phyloP scores from a whole-genome alignment of 64 coral and sea anemone genomes.

The Montipora foliosa region DNA sequence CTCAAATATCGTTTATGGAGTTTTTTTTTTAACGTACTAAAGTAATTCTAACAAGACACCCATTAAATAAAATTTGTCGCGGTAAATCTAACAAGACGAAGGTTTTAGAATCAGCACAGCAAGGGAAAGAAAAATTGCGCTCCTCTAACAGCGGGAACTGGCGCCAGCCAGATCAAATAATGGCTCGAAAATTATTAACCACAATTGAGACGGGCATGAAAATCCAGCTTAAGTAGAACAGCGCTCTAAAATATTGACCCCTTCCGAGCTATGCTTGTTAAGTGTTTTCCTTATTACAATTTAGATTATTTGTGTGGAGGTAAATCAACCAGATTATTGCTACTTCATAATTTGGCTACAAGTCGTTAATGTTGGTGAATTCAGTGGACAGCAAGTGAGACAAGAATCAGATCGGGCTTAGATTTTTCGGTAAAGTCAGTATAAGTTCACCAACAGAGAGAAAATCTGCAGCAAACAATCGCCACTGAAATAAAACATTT shows the following conservation, averaged over 20 bases:
- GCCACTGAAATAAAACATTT: too few relatives aligned
- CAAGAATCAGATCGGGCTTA: too few relatives aligned
- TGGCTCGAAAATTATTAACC: slow-evolving; percentile 45
- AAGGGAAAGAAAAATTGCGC: neutral
- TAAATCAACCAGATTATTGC: neutral
- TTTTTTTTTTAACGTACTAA: neutral
- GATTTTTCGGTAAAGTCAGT: too few relatives aligned
- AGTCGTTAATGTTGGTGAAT: too few relatives aligned
- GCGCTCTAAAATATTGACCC: neutral
- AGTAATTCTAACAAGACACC: neutral
- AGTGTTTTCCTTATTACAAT: neutral
- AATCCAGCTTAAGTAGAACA: neutral
- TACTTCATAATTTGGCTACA: too few relatives aligned
- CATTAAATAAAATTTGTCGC: neutral
- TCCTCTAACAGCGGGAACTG: slow-evolving; percentile 13
- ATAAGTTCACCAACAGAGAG: too few relatives aligned
- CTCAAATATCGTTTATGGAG: neutral
- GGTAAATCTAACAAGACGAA: neutral
- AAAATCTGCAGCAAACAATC: too few relatives aligned
- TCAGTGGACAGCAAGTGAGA: too few relatives aligned
- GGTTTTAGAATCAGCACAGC: slow-evolving; percentile 1
- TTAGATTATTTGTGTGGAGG: neutral
- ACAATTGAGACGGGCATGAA: neutral
- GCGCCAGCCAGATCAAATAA: slow-evolving; percentile 33
- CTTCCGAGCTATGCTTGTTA: neutral